These are phyloP conservation scores for Bagarius yarrelli DNA, from an alignment of 2,113 vertebrate species.

Conservation along the genomic window DNA sequence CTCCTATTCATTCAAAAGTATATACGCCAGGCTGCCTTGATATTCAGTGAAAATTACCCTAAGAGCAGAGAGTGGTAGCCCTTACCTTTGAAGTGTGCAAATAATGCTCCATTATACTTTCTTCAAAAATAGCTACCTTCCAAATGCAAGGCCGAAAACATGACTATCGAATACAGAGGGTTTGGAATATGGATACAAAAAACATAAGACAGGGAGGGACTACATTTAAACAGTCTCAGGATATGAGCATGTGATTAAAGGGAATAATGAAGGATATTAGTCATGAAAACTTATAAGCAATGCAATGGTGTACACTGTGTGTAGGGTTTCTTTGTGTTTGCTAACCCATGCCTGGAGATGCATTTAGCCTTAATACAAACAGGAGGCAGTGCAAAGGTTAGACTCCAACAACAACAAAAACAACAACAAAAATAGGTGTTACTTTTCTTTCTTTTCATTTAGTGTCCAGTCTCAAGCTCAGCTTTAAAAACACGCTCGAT, in stretches of 20 bases:
- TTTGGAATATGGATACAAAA: not conserved
- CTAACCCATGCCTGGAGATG: conserved; percentile 24
- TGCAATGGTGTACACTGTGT: not conserved
- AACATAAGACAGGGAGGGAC: not conserved
- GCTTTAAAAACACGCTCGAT: conserved; percentile 16
- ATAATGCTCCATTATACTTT: not conserved
- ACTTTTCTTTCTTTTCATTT: not conserved
- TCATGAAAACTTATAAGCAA: not conserved
- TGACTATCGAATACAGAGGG: not conserved
- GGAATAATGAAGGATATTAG: not conserved
- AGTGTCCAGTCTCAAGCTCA: not conserved
- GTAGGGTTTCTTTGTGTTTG: conserved; percentile 10
- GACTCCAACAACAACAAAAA: not conserved
- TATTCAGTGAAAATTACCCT: conserved; percentile 1
- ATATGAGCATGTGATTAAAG: not conserved
- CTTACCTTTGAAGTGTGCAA: conserved; percentile 12
- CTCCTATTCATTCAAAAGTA: not conserved
- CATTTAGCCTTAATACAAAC: not conserved
- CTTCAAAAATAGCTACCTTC: not conserved
- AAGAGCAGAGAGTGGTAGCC: not conserved
- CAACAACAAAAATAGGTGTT: not conserved
- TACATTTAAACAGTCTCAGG: not conserved
- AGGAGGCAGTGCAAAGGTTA: conserved; percentile 14
- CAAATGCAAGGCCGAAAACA: not conserved
- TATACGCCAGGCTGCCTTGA: not conserved